A percentile compares a stretch with the other conserved stretches of the same genome.
Evolutionary conservation across 2,797 vertebrate genomes (phyloP).

Genomic region (Lithobates pipiens): DNA sequence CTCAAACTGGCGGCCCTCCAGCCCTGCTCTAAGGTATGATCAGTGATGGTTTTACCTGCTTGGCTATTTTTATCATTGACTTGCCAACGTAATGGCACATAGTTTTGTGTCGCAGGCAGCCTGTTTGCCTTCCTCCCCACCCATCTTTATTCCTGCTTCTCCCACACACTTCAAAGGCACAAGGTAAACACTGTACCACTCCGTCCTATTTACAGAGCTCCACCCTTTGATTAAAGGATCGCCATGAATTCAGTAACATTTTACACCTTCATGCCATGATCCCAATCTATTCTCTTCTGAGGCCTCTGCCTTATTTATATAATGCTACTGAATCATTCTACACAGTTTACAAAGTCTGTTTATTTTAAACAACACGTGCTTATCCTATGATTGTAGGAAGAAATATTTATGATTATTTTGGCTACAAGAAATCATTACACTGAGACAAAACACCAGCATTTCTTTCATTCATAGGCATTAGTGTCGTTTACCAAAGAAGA

Average conservation of each 20-base stretch:
- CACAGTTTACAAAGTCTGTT: background rate
- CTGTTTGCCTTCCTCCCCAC: slow-evolving; percentile 7
- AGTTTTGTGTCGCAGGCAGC: background rate
- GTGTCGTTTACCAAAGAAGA: no score
- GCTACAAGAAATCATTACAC: background rate
- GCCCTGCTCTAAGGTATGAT: no score
- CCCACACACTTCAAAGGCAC: slow-evolving; percentile 28
- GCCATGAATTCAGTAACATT: slow-evolving; percentile 7
- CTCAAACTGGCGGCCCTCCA: no score
- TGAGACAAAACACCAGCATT: background rate
- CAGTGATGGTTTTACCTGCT: background rate
- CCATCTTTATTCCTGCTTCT: background rate
- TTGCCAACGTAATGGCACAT: background rate
- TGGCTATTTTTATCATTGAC: background rate
- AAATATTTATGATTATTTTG: background rate
- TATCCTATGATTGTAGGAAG: background rate
- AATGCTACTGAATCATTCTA: background rate
- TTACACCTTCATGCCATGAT: background rate
- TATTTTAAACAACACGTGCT: background rate
- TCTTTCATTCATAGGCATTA: background rate
- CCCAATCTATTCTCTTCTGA: background rate
- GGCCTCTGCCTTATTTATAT: background rate
- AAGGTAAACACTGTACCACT: slow-evolving; percentile 4
- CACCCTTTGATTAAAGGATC: background rate
- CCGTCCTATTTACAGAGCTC: background rate